Conservation (phyloP, 1,140 invertebrate genomes). For the Cotesia chilonis region DNA sequence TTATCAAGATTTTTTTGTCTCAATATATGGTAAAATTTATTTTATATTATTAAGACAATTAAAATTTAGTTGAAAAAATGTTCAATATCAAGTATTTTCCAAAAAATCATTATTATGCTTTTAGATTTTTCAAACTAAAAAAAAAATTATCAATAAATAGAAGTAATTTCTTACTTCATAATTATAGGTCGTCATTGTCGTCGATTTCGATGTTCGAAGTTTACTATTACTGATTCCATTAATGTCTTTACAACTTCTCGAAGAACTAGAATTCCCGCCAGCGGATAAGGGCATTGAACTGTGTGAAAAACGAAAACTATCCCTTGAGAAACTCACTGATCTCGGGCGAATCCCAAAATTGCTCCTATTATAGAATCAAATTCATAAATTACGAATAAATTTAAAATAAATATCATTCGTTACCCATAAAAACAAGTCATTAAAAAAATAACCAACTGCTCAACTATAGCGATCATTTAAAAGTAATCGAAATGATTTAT, state of each 20-base stretch:
- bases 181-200: slow-evolving; percentile 28
- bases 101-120: too few species aligned
- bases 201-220: slow-evolving; percentile 34
- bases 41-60: too few species aligned
- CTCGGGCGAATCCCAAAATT: slow-evolving; percentile 44
- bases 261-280: background rate
- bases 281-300: slow-evolving; percentile 16
- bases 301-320: background rate
- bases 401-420: too few species aligned
- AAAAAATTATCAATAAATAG: background rate
- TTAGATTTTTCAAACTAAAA: slow-evolving; percentile 8
- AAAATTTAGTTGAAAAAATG: too few species aligned
- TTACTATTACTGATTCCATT: slow-evolving; percentile 17
- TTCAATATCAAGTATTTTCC: too few species aligned
- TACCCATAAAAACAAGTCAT: too few species aligned
- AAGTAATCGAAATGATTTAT: background rate
- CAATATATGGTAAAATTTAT: too few species aligned
- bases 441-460: too few species aligned
- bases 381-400: too few species aligned
- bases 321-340: slow-evolving; percentile 47
- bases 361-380: slow-evolving; percentile 13
- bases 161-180: slow-evolving; percentile 25
- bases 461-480: too few species aligned
- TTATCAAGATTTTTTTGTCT: too few species aligned
- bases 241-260: slow-evolving; percentile 16